Base-by-base conservation (phyloP, 2,797 vertebrate genomes). In the Pseudomugil gertrudae region DNA sequence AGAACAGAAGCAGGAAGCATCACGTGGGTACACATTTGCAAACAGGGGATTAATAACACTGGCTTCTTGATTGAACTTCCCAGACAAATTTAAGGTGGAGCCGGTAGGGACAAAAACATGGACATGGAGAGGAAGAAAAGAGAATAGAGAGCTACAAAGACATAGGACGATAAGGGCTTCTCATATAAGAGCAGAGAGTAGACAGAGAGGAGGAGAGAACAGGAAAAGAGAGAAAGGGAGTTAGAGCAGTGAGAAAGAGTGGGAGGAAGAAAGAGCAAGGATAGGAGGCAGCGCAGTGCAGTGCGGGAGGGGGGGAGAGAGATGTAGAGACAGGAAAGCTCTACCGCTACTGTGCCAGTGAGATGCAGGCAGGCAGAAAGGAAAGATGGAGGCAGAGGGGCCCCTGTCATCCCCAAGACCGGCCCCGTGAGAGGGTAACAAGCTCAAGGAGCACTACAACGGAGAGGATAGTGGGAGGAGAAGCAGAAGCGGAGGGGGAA, bases 61-160 rank as follows among this genome's bases (percentile, higher is more conserved):
- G 77, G 57, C 54, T 56, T 76, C 81, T 88, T 89, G 90, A 93
- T 87, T 92, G 87, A 92, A 92, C 90, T 92, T 92, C 79, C 67
- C 70, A 77, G 74, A 77, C 72, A 84, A 85, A 86, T 65, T 43
- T 60, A 63, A 84, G 73, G 67, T 72, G 68, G 63, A 68, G 58
- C 35, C 17, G 55, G 14, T 8, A 40, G 69, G 60, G 76, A 10
- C 62, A 73, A 47, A 30, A 55, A 70, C 65, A 74, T 68, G 53
- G 73, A 73, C 38, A 77, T 54, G 71, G 71, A 57, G 52, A 73
- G 35, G 75, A 66, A 69, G 56, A 54, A 59, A 29, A 62, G n/a
- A 63, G 45, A 9, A 27, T 9, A 62, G 50, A 69, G 79, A 78
- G 80, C 67, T 83, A 63, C 64, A 83, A 79, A 79, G 71, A 59